Conservation (phyloP, 2,113 vertebrate genomes). For the Tyrannus savana region DNA sequence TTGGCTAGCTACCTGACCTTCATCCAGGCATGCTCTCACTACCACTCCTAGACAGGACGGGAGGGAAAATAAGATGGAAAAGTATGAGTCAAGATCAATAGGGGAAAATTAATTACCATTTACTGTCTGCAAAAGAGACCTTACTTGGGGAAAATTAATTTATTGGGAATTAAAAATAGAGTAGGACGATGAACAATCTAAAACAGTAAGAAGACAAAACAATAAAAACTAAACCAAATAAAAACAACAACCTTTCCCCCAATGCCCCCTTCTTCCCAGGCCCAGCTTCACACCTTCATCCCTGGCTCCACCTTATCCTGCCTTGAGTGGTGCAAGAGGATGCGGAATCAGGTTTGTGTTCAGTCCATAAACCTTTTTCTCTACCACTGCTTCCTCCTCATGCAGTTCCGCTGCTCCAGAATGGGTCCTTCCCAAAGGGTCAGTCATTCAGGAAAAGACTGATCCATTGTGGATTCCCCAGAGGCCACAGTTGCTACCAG, state of each 20-base stretch:
- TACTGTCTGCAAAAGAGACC: not conserved
- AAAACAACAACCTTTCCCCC: not conserved
- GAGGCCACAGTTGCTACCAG: rapidly evolving
- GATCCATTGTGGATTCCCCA: too few relatives aligned
- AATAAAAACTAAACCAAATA: not conserved
- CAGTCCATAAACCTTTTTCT: not conserved
- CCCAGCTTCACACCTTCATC: not conserved
- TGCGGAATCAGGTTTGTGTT: rapidly evolving
- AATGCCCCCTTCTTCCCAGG: not conserved
- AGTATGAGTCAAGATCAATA: not conserved
- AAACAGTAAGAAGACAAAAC: not conserved
- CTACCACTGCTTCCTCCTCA: not conserved
- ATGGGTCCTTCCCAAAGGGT: rapidly evolving
- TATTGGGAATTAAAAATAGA: not conserved
- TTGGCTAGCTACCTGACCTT: not conserved
- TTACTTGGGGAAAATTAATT: not conserved
- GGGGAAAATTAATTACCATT: not conserved
- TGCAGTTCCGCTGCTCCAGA: not conserved
- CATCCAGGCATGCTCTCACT: not conserved
- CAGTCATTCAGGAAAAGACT: not conserved
- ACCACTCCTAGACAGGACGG: rapidly evolving
- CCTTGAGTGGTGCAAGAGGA: rapidly evolving
- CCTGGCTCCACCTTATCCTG: rapidly evolving
- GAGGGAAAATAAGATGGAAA: not conserved
- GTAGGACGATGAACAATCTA: not conserved